Base-by-base conservation (phyloP, 2,113 vertebrate species). In the Leptobrachium ailaonicum region DNA sequence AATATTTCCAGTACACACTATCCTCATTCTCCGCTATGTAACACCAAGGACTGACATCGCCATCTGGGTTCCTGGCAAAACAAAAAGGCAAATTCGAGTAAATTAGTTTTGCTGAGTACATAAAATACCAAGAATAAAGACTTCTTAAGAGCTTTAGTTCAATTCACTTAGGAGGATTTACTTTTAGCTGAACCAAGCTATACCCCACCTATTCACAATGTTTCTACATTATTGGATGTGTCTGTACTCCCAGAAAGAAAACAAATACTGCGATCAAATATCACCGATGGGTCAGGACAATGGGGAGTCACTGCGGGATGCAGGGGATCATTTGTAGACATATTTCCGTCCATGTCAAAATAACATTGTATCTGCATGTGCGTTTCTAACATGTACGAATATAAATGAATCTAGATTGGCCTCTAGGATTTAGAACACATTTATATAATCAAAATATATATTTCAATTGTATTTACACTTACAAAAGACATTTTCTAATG, bases 31-130 rank as follows among this genome's bases (percentile, higher is more conserved):
- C 96, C 0, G 96, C 92, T 76, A 98, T 95, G 56, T 98, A 98
- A 87, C 97, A 98, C 97, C 97, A 98, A 0, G 97, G 97, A 85
- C 96, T 97, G 78, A 98, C 96, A 3, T 98, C 97, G 50, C 96
- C 96, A 63, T 98, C 97, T 0, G 97, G 97, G 80, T 98, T 98
- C 86, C 97, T 98, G 89, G 76, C 75, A 86, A 81, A 44, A 74
- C 42, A 85, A 86, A 79, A 80, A 78, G 44, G 73, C 82, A 47
- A 0, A 77, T 44, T 47, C 56, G 13, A 13, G 56, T 60, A 13
- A 60, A 60, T 60, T 12, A 60, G 13, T 60, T 60, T 60, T 60
- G 11, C 3, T 60, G 9, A 60, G 10, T 14, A 2, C 56, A 60
- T 60, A 60, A 11, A 60, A 60, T 60, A 12, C 13, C 9, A 8